Evolutionary conservation across 2,797 vertebrate species (phyloP).

Genomic region (Acanthopagrus latus): DNA sequence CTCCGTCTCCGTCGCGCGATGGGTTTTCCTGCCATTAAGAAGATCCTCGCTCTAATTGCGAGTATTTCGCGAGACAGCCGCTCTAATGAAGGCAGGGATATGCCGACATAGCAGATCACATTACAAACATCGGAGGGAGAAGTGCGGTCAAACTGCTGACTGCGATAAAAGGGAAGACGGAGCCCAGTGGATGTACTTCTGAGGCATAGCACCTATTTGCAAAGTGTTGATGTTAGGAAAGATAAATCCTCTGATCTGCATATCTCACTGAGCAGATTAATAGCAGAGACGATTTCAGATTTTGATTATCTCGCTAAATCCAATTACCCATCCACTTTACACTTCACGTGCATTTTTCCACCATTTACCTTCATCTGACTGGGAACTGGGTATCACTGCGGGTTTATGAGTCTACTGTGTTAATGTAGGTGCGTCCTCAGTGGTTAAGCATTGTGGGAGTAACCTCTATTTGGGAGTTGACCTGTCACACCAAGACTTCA

Average conservation of each 20-base stretch:
- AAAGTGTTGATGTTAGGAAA: conserved; percentile 42
- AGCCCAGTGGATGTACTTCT: conserved; percentile 54
- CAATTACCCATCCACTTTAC: conserved; percentile 43
- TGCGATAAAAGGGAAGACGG: conserved; percentile 20
- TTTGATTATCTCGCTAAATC: conserved; percentile 63
- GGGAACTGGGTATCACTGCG: not conserved
- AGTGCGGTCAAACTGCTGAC: conserved; percentile 60
- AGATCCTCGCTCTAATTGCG: conserved; percentile 63
- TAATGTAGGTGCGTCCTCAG: conserved; percentile 30
- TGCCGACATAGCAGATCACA: conserved; percentile 53
- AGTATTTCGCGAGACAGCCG: conserved; percentile 55
- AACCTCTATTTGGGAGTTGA: conserved; percentile 55
- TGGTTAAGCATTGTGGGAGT: conserved; percentile 50
- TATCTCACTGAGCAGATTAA: conserved; percentile 58
- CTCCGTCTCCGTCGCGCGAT: conserved; percentile 51
- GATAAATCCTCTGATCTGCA: conserved; percentile 59
- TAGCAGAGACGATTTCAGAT: conserved; percentile 46
- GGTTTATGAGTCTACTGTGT: not conserved
- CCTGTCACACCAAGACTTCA: conserved; percentile 67
- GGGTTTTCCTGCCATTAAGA: conserved; percentile 58
- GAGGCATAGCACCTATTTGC: conserved; percentile 37
- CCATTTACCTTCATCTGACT: not conserved
- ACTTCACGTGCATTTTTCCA: conserved; percentile 25
- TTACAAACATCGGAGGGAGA: conserved; percentile 57
- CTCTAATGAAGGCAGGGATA: conserved; percentile 64